Evolutionary conservation across 2,113 vertebrate genomes (phyloP).

Genomic region (Odontophorus gujanensis): DNA sequence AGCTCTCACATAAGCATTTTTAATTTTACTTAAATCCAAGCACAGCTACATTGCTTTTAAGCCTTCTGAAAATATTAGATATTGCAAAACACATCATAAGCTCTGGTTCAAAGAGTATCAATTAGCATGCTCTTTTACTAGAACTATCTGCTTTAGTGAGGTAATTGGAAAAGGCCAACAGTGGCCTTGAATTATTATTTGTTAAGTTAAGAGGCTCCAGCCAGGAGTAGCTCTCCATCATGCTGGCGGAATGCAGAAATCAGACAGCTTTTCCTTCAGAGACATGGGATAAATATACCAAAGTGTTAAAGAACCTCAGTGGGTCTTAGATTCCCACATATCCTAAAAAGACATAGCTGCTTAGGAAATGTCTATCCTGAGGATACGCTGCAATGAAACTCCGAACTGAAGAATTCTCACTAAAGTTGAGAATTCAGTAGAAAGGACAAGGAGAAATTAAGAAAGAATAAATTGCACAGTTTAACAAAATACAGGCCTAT

Average conservation of each 20-base stretch:
- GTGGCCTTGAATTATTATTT: slow-evolving; percentile 37
- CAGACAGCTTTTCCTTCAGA: slow-evolving; percentile 1
- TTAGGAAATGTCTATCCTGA: neutral
- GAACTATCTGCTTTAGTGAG: neutral
- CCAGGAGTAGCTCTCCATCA: neutral
- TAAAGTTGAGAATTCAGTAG: neutral
- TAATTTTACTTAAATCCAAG: slow-evolving; percentile 37
- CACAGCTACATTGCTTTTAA: slow-evolving; percentile 12
- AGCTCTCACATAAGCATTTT: neutral
- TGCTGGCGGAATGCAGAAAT: neutral
- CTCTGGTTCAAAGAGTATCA: slow-evolving; percentile 54
- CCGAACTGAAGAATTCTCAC: neutral
- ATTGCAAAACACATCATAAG: slow-evolving; percentile 20
- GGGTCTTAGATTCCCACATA: neutral
- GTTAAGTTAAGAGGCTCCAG: slow-evolving; percentile 35
- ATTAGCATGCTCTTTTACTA: slow-evolving; percentile 49
- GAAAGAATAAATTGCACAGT: neutral
- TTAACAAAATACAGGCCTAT: neutral
- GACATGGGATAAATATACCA: neutral
- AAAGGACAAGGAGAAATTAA: neutral
- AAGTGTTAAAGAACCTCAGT: neutral
- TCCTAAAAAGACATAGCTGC: neutral
- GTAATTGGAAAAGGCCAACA: slow-evolving; percentile 41
- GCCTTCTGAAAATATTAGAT: neutral
- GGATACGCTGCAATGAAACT: neutral